These are phyloP conservation scores for Prenolepis imparis DNA, from an alignment of 2,888 invertebrate species.

Conservation along the genomic window DNA sequence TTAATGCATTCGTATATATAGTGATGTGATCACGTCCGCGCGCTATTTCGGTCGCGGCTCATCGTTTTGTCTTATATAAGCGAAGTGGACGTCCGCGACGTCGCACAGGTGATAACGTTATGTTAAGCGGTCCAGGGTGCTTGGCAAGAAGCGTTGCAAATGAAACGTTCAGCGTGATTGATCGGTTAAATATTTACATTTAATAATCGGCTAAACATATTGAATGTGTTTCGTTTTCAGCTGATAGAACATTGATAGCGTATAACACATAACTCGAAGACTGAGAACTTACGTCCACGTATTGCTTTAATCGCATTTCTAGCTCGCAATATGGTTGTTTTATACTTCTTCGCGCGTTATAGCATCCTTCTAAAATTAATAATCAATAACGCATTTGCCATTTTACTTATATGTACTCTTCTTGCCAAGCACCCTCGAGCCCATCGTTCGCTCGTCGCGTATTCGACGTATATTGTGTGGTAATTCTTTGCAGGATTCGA, in stretches of 20 bases:
- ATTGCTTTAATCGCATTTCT: neutral
- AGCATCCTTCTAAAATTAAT: neutral
- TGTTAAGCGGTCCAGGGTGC: slow-evolving; percentile 43
- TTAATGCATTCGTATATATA: slow-evolving; percentile 50
- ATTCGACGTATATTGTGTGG: slow-evolving; percentile 68
- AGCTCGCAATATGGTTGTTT: neutral
- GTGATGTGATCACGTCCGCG: slow-evolving; percentile 50
- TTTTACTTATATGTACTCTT: neutral
- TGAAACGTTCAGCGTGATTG: neutral
- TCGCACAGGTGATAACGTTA: slow-evolving; percentile 55
- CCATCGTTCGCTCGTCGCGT: slow-evolving; percentile 55
- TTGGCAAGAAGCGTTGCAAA: slow-evolving; percentile 1
- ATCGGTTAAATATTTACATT: slow-evolving; percentile 10
- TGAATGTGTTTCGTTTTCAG: neutral
- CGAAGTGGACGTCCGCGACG: slow-evolving; percentile 50
- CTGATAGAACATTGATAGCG: neutral
- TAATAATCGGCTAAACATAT: slow-evolving; percentile 24
- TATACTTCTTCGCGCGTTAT: neutral
- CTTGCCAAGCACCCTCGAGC: slow-evolving; percentile 20
- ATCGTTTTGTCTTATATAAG: slow-evolving; percentile 43
- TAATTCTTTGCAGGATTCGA: slow-evolving; percentile 67
- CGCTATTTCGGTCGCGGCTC: slow-evolving; percentile 35
- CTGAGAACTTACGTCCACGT: slow-evolving; percentile 48
- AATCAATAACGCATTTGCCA: neutral
- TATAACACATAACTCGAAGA: slow-evolving; percentile 20